phyloP scores from a whole-genome alignment of 2,797 vertebrate species.

The Nyctibius grandis region DNA sequence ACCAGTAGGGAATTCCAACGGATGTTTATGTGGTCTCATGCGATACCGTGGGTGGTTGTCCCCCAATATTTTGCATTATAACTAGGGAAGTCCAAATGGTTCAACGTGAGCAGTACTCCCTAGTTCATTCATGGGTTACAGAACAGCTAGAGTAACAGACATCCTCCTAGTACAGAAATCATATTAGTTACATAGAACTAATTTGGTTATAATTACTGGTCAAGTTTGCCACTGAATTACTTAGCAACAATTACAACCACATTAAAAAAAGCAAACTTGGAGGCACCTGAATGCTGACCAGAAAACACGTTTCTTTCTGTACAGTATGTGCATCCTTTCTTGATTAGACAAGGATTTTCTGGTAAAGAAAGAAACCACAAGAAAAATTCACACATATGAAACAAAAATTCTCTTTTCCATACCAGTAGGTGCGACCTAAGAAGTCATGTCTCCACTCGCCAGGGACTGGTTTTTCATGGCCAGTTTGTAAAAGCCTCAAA shows the following conservation, averaged over 20 bases:
- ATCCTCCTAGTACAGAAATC: neutral
- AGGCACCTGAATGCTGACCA: neutral
- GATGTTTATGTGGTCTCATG: neutral
- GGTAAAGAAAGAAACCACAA: neutral
- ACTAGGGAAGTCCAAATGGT: neutral
- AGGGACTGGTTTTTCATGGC: conserved; percentile 87
- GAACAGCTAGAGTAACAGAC: neutral
- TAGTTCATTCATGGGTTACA: neutral
- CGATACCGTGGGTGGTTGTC: neutral
- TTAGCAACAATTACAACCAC: neutral
- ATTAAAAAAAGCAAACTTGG: neutral
- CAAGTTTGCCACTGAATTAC: neutral
- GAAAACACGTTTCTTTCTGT: neutral
- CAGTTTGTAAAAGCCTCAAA: conserved; percentile 90
- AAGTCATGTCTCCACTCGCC: conserved; percentile 89
- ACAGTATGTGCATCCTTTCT: neutral
- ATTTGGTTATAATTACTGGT: neutral
- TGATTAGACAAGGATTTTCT: neutral
- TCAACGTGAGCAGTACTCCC: neutral
- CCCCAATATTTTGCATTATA: neutral
- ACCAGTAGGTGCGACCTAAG: conserved; percentile 90
- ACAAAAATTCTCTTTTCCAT: neutral
- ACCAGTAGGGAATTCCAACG: neutral
- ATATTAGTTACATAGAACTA: neutral
- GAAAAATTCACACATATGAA: neutral